A percentile compares a stretch with the other conserved stretches of the same genome.
Evolutionary conservation across 1,140 invertebrate genomes (phyloP).

Genomic region (Drosophila arawakana): DNA sequence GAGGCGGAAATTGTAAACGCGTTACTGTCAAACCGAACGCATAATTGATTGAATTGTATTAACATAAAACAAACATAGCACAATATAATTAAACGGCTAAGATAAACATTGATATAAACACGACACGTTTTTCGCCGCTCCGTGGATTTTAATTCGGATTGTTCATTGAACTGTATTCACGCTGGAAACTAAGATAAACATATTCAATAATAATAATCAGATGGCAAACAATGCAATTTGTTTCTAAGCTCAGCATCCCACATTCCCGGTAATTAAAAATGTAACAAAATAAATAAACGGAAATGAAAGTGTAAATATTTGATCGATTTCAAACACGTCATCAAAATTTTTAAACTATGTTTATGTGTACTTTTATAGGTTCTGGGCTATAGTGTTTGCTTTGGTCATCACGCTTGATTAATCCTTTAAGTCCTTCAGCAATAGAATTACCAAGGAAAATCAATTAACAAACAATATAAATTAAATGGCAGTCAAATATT

Average conservation of each 20-base stretch:
- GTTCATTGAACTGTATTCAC: conserved; percentile 54
- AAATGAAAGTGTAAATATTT: conserved; percentile 42
- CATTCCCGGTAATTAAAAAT: not conserved
- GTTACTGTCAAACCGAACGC: conserved; percentile 12
- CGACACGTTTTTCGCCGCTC: not conserved
- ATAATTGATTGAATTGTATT: conserved; percentile 73
- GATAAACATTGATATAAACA: conserved; percentile 53
- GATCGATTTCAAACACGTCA: conserved; percentile 25
- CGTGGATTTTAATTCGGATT: conserved; percentile 42
- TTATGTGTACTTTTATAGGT: conserved; percentile 27
- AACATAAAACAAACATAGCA: conserved; percentile 70
- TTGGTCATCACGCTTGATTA: conserved; percentile 34
- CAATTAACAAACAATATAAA: not conserved
- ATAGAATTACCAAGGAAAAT: not conserved
- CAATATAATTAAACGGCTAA: conserved; percentile 50
- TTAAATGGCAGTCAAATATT: not conserved
- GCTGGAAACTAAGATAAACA: conserved; percentile 69
- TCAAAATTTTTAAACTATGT: conserved; percentile 18
- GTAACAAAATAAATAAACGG: conserved; percentile 14
- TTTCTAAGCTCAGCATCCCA: conserved; percentile 19
- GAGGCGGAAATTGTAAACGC: conserved; percentile 1
- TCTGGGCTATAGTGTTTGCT: not conserved
- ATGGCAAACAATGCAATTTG: conserved; percentile 55
- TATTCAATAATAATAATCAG: conserved; percentile 56
- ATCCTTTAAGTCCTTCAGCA: conserved; percentile 7